A percentile compares a stretch with the other conserved stretches of the same genome.
Evolutionary conservation across 1,140 invertebrate genomes (phyloP).

Genomic region (Drosophila subobscura): DNA sequence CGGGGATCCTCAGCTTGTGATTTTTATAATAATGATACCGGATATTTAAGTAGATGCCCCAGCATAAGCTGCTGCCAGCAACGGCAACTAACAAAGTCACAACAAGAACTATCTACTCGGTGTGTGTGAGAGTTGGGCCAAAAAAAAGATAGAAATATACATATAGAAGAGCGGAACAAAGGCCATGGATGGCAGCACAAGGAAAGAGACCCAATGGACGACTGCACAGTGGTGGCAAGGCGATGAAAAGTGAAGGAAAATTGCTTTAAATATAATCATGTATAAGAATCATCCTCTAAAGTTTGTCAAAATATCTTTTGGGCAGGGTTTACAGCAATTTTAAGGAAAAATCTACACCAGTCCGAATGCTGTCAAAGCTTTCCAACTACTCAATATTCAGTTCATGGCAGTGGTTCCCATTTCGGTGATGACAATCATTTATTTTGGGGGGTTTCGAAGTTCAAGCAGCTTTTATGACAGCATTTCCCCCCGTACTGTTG

Average conservation of each 20-base stretch:
- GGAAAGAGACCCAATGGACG: slow-evolving; percentile 10
- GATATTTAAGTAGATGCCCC: slow-evolving; percentile 78
- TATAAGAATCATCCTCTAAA: slow-evolving; percentile 6
- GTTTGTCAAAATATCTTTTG: too few species aligned
- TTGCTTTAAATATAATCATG: not conserved
- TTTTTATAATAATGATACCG: slow-evolving; percentile 81
- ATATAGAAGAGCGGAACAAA: slow-evolving; percentile 57
- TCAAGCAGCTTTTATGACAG: slow-evolving; percentile 13
- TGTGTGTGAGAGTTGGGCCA: slow-evolving; percentile 20
- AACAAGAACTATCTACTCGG: slow-evolving; percentile 51
- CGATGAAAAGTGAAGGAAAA: not conserved
- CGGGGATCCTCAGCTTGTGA: slow-evolving; percentile 40
- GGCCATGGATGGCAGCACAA: slow-evolving; percentile 25
- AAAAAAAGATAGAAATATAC: slow-evolving; percentile 50
- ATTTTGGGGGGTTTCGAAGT: too few species aligned
- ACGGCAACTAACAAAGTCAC: slow-evolving; percentile 56
- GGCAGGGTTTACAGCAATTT: too few species aligned
- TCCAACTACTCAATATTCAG: too few species aligned
- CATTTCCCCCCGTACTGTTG: slow-evolving; percentile 1
- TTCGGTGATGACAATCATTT: slow-evolving; percentile 21
- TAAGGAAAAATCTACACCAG: too few species aligned
- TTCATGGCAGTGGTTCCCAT: too few species aligned
- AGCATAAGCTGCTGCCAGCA: slow-evolving; percentile 67
- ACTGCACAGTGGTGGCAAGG: slow-evolving; percentile 41
- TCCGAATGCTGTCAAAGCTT: too few species aligned